Evolutionary conservation across 2,888 invertebrate genomes (phyloP).

Genomic region (Polymixis flavicincta): DNA sequence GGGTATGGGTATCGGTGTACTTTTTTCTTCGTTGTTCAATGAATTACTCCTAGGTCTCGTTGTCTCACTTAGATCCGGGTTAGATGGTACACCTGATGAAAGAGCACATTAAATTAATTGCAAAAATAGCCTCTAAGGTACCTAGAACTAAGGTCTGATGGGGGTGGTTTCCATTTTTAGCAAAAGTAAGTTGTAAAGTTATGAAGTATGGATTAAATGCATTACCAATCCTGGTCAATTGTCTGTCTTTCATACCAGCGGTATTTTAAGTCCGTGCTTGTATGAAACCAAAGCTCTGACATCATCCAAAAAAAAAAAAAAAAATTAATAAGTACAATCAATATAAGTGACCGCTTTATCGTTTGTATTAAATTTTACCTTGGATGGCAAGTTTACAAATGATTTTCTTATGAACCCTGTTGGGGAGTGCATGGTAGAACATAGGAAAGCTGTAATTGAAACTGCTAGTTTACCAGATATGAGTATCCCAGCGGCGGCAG

Average conservation of each 20-base stretch:
- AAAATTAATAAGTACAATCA: too few species aligned
- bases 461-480: constrained; percentile 82
- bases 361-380: too few species aligned
- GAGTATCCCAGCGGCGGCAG: constrained; percentile 88
- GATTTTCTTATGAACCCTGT: too few species aligned
- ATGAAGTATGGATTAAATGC: neutral
- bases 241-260: too few species aligned
- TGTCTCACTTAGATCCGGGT: constrained; percentile 84
- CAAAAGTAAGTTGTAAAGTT: neutral
- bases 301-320: too few species aligned
- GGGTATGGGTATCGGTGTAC: constrained; percentile 76
- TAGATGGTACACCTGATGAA: constrained; percentile 83
- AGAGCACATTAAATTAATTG: neutral
- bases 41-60: constrained; percentile 86
- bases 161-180: neutral
- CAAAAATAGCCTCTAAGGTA: neutral
- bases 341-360: too few species aligned
- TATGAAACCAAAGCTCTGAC: too few species aligned
- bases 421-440: neutral
- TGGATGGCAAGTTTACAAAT: too few species aligned
- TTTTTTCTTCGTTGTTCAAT: constrained; percentile 81
- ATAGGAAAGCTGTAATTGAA: neutral
- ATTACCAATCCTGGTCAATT: neutral
- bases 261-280: too few species aligned
- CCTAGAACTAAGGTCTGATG: neutral